Base-by-base conservation (phyloP, 1,140 invertebrate genomes). In the Bathynomus jamesi region DNA sequence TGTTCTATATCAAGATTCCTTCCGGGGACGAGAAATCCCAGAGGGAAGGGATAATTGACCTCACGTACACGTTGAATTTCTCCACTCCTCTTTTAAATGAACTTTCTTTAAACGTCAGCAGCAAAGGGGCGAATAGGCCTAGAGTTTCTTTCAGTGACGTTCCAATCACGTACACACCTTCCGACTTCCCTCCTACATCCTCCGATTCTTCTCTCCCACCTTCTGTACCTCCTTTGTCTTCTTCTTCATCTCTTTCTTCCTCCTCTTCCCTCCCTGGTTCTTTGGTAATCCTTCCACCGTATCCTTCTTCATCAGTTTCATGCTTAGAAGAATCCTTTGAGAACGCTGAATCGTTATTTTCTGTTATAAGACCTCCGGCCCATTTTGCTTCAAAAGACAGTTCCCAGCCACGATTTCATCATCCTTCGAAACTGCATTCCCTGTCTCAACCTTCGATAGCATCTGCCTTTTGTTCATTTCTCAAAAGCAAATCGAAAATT, bases 21-120 rank as follows among this genome's bases (percentile, higher is more conserved):
- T 53, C 21, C 2, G 1, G 40, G 21, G 30, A 61, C 31, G 60
- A 25, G 11, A 69, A 74, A 29, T 60, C 65, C 4, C 64, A 70
- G 40, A 69, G 70, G 13, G 68, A 74, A 3, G 72, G 72, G 8
- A 74, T 74, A 21, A 69, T 74, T 53, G 72, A 74, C 24, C 65
- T 74, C 7, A 65, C 68, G 17, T 74, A 74, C 24, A 74, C 72
- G 0, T 32, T 74, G 1, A 74, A 74, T 32, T 74, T 74, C 65
- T 74, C 68, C 10, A 74, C 72, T 2, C 72, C 72, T 2, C 64
- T 74, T 10, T 32, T 74, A 17, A 68, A 74, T 27, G 72, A 66
- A 53, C 40, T 53, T 53, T 53, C 40, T 21, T 53, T 53, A 21
- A 53, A 21, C 5, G 40, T 53, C 40, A 53, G 40, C 40, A 21